Conservation (phyloP, 2,113 vertebrate species). For the Oncorhynchus keta region DNA sequence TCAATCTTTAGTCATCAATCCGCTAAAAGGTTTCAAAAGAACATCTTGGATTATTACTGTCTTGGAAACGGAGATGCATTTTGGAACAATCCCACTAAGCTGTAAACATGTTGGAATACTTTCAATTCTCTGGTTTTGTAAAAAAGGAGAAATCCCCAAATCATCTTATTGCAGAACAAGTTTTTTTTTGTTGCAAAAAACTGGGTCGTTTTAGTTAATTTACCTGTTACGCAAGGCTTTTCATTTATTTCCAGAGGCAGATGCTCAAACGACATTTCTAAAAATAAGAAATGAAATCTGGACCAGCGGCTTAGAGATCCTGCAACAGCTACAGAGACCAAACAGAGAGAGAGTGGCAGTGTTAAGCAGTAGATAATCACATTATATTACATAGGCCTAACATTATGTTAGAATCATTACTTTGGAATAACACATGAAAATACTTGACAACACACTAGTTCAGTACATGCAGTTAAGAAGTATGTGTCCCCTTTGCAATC, state of each 20-base stretch:
- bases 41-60: conserved; percentile 71
- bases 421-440: conserved; percentile 20
- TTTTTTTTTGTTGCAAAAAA: conserved; percentile 62
- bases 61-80: conserved; percentile 59
- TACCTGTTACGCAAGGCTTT: conserved; percentile 59
- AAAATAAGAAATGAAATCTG: conserved; percentile 60
- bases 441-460: no score
- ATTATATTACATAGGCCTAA: background rate
- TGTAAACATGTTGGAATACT: conserved; percentile 68
- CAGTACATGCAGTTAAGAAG: no score
- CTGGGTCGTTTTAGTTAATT: conserved; percentile 71
- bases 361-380: background rate
- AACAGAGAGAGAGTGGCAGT: conserved; percentile 13
- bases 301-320: conserved; percentile 37
- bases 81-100: conserved; percentile 64
- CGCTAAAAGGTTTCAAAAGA: conserved; percentile 66
- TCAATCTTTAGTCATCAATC: conserved; percentile 63
- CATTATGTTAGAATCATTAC: conserved; percentile 8
- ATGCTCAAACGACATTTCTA: conserved; percentile 52
- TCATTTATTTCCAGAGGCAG: conserved; percentile 50
- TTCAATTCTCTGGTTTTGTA: conserved; percentile 44
- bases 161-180: conserved; percentile 63
- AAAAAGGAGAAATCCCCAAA: conserved; percentile 65
- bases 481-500: no score
- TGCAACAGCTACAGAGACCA: conserved; percentile 22